Conservation (phyloP, 2,888 invertebrate species). For the Napeogenes inachia region DNA sequence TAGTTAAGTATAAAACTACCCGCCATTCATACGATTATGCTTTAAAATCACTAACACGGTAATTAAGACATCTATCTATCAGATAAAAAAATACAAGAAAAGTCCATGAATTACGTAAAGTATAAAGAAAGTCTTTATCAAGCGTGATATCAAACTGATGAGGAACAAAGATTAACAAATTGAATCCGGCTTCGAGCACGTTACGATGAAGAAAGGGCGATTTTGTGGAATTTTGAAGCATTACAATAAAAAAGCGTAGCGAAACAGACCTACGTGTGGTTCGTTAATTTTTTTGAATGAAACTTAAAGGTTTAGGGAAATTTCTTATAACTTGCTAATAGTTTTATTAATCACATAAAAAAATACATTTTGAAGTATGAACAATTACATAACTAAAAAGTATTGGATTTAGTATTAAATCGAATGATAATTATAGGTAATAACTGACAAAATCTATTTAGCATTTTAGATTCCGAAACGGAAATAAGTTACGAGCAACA, state of each 20-base stretch:
- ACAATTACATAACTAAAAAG: too few species aligned
- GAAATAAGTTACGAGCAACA: too few species aligned
- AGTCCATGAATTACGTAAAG: background rate
- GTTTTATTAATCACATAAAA: too few species aligned
- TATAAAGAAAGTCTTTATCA: constrained; percentile 12
- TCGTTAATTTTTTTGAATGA: constrained; percentile 41
- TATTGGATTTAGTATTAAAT: too few species aligned
- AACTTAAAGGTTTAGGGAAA: background rate
- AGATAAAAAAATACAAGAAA: background rate
- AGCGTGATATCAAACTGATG: constrained; percentile 30
- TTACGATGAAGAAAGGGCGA: constrained; percentile 38
- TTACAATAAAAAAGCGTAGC: constrained; percentile 55
- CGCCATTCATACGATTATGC: too few species aligned
- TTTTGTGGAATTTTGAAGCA: constrained; percentile 39
- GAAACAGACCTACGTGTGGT: constrained; percentile 46
- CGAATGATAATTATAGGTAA: too few species aligned
- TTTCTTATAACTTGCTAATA: too few species aligned
- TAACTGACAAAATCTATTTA: too few species aligned
- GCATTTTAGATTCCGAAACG: too few species aligned
- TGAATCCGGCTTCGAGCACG: constrained; percentile 55
- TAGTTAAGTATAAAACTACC: too few species aligned
- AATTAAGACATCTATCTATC: background rate
- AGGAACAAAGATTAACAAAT: constrained; percentile 56
- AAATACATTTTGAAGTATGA: too few species aligned
- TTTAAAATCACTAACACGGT: too few species aligned